Conservation (phyloP, 2,113 vertebrate species). For the Gobiocypris rarus region DNA sequence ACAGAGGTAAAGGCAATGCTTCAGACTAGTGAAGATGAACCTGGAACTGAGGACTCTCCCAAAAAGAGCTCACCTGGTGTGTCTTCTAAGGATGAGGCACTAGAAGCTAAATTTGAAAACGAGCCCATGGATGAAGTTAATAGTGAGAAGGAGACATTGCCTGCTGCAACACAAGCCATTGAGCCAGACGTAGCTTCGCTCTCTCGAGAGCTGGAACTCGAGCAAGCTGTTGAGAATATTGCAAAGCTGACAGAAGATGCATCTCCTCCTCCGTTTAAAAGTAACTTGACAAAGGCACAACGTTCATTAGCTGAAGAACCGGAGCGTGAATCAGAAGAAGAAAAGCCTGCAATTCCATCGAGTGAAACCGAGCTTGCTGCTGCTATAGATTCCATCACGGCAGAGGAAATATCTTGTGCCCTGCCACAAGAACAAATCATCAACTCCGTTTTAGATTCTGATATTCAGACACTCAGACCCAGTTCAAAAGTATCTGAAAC, state of each 20-base stretch:
- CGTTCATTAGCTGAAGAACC: slow-evolving; percentile 67
- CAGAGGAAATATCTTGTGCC: slow-evolving; percentile 76
- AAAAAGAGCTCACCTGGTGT: slow-evolving; percentile 68
- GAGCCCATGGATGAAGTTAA: slow-evolving; percentile 64
- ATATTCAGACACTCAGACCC: slow-evolving; percentile 59
- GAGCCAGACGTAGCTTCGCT: slow-evolving; percentile 77
- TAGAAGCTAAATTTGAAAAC: slow-evolving; percentile 68
- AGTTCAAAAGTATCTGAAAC: slow-evolving; percentile 77
- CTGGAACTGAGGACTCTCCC: slow-evolving; percentile 63
- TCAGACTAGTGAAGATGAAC: slow-evolving; percentile 77
- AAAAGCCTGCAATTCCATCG: slow-evolving; percentile 86
- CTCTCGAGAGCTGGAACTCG: slow-evolving; percentile 89
- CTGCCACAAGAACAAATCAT: slow-evolving; percentile 73
- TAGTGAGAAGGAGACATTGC: too few species aligned
- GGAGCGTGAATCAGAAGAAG: slow-evolving; percentile 79
- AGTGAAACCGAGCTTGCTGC: slow-evolving; percentile 94
- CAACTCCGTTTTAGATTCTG: slow-evolving; percentile 73
- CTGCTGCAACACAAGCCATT: slow-evolving; percentile 65
- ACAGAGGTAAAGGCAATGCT: slow-evolving; percentile 81
- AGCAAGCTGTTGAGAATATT: slow-evolving; percentile 92
- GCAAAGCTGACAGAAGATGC: slow-evolving; percentile 87
- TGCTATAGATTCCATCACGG: slow-evolving; percentile 94
- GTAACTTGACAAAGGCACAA: slow-evolving; percentile 67
- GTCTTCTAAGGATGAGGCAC: slow-evolving; percentile 71
- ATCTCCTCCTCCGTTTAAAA: slow-evolving; percentile 69